Evolutionary conservation across 2,797 vertebrate species (phyloP).

Genomic region (Microhierax caerulescens): DNA sequence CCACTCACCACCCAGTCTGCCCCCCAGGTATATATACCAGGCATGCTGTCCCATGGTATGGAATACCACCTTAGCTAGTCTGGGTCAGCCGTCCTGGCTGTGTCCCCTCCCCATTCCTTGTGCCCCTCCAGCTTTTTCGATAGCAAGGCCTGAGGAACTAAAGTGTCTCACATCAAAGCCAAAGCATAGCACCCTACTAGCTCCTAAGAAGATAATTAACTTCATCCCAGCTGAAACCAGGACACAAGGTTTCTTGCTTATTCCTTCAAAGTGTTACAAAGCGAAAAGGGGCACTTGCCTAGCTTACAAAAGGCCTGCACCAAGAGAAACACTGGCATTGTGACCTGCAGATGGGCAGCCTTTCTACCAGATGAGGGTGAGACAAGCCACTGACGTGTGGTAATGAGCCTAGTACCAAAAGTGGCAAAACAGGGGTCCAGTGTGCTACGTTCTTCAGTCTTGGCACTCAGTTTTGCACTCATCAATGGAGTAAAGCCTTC

Average conservation of each 20-base stretch:
- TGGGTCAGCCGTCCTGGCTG: too few relatives aligned
- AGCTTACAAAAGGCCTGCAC: neutral
- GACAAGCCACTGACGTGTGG: rapidly evolving
- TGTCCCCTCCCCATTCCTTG: too few relatives aligned
- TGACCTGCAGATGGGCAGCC: neutral
- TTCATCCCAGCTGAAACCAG: too few relatives aligned
- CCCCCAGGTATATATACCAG: too few relatives aligned
- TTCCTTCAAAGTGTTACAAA: neutral
- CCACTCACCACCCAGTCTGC: too few relatives aligned
- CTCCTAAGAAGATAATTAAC: too few relatives aligned
- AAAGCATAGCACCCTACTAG: too few relatives aligned
- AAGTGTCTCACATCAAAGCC: too few relatives aligned
- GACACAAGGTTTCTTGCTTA: neutral
- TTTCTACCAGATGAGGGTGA: neutral
- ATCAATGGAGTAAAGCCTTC: neutral
- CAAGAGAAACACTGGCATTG: neutral
- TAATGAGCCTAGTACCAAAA: neutral
- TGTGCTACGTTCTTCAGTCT: neutral
- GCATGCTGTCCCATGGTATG: too few relatives aligned
- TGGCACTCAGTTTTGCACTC: neutral
- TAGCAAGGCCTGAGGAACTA: too few relatives aligned
- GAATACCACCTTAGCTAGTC: too few relatives aligned
- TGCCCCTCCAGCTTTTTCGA: too few relatives aligned
- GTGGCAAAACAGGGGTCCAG: rapidly evolving
- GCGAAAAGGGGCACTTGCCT: neutral